Conservation (phyloP, 2,113 vertebrate genomes). For the Oenanthe melanoleuca region DNA sequence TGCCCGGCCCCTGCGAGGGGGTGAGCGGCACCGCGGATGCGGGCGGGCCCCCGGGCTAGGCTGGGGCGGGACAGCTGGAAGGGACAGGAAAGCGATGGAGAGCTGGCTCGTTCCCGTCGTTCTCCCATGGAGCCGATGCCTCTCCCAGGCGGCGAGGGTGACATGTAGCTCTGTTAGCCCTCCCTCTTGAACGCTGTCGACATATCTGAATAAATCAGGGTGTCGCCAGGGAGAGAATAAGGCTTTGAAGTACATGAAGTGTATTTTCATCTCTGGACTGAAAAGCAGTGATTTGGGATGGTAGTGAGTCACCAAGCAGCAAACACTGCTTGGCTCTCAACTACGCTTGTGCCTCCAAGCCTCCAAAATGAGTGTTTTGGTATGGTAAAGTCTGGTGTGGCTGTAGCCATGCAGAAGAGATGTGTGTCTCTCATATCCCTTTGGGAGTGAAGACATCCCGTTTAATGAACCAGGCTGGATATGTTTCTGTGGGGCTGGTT, state of each 20-base stretch:
- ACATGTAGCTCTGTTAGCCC: rapidly evolving
- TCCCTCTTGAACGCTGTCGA: not conserved
- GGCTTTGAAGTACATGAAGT: rapidly evolving
- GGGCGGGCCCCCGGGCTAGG: not conserved
- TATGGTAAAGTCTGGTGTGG: not conserved
- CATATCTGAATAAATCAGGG: rapidly evolving
- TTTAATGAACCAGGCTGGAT: not conserved
- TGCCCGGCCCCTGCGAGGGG: not conserved
- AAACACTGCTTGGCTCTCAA: not conserved
- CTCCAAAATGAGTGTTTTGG: not conserved
- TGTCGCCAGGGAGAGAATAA: not conserved
- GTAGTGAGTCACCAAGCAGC: not conserved
- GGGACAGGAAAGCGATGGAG: rapidly evolving
- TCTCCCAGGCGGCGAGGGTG: not conserved
- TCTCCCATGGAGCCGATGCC: not conserved
- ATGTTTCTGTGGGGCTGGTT: not conserved
- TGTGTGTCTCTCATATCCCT: rapidly evolving
- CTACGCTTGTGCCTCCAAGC: not conserved
- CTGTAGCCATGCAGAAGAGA: not conserved
- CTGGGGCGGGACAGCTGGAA: not conserved
- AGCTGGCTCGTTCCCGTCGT: rapidly evolving
- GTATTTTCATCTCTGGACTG: not conserved
- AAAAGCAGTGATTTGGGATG: not conserved
- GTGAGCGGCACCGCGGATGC: not conserved
- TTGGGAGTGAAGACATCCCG: rapidly evolving